A percentile compares a stretch with the other conserved stretches of the same genome.
Conservation (phyloP, 2,797 vertebrate genomes). For the Sarcoramphus papa region DNA sequence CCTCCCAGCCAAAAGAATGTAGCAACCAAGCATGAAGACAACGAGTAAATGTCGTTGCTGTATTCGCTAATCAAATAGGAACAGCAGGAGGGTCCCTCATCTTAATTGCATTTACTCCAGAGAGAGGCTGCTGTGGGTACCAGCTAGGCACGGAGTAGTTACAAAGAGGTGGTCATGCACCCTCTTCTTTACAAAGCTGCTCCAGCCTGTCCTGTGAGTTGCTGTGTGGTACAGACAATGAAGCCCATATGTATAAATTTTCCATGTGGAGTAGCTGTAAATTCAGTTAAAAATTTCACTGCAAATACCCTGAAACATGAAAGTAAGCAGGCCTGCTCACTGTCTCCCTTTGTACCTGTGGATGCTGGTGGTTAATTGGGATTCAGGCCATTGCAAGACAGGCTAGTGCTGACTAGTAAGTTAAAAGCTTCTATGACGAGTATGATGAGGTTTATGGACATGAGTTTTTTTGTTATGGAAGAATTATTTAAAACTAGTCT, state of each 20-base stretch:
- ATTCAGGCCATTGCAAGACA: neutral
- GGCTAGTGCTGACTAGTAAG: neutral
- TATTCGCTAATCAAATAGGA: conserved; percentile 36
- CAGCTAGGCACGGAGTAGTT: neutral
- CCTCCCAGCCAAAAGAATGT: conserved; percentile 31
- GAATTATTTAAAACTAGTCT: neutral
- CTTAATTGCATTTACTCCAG: neutral
- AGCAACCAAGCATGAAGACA: neutral
- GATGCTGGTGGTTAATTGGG: neutral
- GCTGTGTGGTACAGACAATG: neutral
- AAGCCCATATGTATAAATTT: neutral
- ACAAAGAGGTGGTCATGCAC: accelerated
- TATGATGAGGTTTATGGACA: neutral
- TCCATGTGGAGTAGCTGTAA: neutral
- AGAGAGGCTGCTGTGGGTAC: neutral
- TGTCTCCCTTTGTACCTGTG: neutral
- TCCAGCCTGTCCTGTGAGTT: neutral
- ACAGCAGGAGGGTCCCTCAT: conserved; percentile 13
- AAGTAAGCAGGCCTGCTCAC: neutral
- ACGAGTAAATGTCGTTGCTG: neutral
- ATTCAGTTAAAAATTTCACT: neutral
- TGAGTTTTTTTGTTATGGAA: neutral
- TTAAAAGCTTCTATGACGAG: neutral
- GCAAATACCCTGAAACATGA: neutral
- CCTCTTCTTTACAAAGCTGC: neutral